A percentile compares a stretch with the other conserved stretches of the same genome.
Evolutionary conservation across 37 sponge, comb jelly and placozoan genomes (phyloP).

Genomic region (Cliona cf. orientalis): DNA sequence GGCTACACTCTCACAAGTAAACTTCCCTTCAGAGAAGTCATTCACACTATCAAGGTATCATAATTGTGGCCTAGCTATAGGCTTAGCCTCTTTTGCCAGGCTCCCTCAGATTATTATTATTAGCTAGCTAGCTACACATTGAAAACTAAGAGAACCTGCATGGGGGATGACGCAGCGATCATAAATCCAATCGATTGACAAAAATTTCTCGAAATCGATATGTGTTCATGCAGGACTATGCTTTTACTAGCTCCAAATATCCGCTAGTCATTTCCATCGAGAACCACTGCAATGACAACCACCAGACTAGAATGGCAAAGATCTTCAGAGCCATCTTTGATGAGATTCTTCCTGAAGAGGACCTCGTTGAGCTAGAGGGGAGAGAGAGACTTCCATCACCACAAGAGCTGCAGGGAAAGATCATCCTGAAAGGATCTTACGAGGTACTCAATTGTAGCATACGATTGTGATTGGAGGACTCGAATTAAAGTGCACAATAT

Average conservation of each 20-base stretch:
- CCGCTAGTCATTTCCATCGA: constrained; percentile 85
- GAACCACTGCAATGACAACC: constrained; percentile 71
- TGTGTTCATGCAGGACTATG: constrained; percentile 78
- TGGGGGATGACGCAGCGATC: too few species aligned
- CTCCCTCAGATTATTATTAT: too few species aligned
- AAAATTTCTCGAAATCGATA: too few species aligned
- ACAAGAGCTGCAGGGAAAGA: constrained; percentile 68
- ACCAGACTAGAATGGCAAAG: constrained; percentile 68
- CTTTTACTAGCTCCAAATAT: constrained; percentile 60
- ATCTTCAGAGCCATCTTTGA: constrained; percentile 49
- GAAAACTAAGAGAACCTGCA: too few species aligned
- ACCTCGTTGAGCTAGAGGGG: constrained; percentile 55
- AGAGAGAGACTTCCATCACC: constrained; percentile 73
- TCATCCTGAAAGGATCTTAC: constrained; percentile 73
- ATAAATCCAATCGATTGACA: too few species aligned
- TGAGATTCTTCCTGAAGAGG: constrained; percentile 41
- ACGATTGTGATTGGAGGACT: too few species aligned
- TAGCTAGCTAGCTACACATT: too few species aligned
- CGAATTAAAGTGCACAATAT: too few species aligned
- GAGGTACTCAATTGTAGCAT: too few species aligned
- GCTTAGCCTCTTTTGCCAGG: too few species aligned
- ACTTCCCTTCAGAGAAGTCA: constrained; percentile 79
- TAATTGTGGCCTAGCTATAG: too few species aligned
- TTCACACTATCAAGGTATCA: constrained; percentile 85
- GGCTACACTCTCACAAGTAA: constrained; percentile 88